These are phyloP conservation scores for Exocentrus adspersus DNA, from an alignment of 2,888 invertebrate genomes.

Conservation along the genomic window DNA sequence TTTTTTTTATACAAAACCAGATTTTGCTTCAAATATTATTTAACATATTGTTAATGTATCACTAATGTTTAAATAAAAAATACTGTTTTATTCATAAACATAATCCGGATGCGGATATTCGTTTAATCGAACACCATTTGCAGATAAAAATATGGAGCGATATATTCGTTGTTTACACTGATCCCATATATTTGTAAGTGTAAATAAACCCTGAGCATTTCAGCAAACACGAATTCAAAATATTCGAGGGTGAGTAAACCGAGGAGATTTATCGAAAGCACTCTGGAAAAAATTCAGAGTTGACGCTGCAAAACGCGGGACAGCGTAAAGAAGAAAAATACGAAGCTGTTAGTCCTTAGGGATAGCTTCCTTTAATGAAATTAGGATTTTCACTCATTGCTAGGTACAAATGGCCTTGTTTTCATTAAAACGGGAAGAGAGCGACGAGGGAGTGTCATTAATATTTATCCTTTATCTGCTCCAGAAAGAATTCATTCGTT, in stretches of 20 bases:
- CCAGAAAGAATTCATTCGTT: constrained; percentile 15
- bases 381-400: constrained; percentile 34
- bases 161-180: not conserved
- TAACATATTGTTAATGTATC: too few relatives aligned
- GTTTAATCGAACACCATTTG: not conserved
- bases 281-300: not conserved
- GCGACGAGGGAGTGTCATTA: constrained; percentile 12
- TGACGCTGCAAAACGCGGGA: not conserved
- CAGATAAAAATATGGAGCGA: not conserved
- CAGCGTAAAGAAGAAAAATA: constrained; percentile 16
- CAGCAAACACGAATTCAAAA: not conserved
- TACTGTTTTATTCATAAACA: too few relatives aligned
- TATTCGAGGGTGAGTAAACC: not conserved
- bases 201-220: not conserved
- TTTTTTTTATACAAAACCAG: too few relatives aligned
- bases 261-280: not conserved
- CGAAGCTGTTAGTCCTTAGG: constrained; percentile 6
- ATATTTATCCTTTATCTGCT: constrained; percentile 16
- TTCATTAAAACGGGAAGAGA: not conserved
- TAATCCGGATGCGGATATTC: too few relatives aligned
- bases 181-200: not conserved
- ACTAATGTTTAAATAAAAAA: too few relatives aligned
- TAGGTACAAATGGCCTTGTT: constrained; percentile 21
- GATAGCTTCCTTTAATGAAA: constrained; percentile 39
- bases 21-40: too few relatives aligned